phyloP scores from a whole-genome alignment of 2,113 vertebrate genomes.

The Xiphias gladius region DNA sequence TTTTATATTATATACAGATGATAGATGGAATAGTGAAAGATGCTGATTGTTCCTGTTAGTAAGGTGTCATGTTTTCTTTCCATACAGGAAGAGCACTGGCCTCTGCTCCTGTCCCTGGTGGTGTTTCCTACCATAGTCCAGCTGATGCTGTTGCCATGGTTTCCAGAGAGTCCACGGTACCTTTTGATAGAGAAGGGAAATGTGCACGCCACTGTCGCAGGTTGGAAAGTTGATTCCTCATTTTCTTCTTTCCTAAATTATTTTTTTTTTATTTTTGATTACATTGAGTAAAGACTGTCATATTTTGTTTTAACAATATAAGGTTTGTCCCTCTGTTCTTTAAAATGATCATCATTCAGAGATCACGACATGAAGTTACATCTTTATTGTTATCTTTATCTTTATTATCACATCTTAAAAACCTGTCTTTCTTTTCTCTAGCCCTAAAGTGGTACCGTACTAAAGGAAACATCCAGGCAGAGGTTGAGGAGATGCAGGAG shows the following conservation, averaged over 20 bases:
- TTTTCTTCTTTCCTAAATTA: background rate
- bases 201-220: slow-evolving; percentile 83
- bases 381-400: background rate
- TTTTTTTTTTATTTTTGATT: background rate
- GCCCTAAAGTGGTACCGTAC: slow-evolving; percentile 86
- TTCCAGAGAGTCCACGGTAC: slow-evolving; percentile 93
- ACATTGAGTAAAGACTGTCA: background rate
- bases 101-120: slow-evolving; percentile 87
- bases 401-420: background rate
- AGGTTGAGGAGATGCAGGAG: slow-evolving; percentile 91
- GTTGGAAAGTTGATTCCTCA: slow-evolving; percentile 63
- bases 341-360: background rate
- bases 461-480: slow-evolving; percentile 83
- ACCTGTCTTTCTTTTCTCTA: slow-evolving; percentile 52
- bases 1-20: background rate
- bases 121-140: slow-evolving; percentile 87
- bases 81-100: slow-evolving; percentile 90
- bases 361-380: background rate
- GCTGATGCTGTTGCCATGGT: slow-evolving; percentile 90
- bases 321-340: background rate
- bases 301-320: background rate
- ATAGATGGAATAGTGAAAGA: background rate
- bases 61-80: background rate
- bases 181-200: slow-evolving; percentile 90
- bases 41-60: background rate